Percentiles rank a stretch among this genome's conserved stretches.
These are phyloP conservation scores for Chaenodraco wilsoni DNA, from an alignment of 2,797 vertebrate species.

Conservation along the genomic window DNA sequence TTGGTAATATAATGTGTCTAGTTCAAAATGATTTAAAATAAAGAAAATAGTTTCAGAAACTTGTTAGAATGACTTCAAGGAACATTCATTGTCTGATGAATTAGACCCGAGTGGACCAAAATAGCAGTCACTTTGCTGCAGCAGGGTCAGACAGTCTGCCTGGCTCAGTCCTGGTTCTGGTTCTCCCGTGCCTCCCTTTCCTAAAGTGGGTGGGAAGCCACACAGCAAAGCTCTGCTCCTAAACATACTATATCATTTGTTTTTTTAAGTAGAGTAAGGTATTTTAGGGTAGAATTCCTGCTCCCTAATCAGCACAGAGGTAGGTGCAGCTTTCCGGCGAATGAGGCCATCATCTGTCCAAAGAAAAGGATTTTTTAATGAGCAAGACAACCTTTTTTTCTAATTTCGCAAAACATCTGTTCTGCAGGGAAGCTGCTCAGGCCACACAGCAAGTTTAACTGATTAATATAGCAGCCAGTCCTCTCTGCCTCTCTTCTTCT, in stretches of 20 bases:
- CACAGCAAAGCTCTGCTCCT: too few relatives aligned
- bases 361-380: slow-evolving; percentile 61
- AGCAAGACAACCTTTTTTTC: slow-evolving; percentile 58
- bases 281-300: slow-evolving; percentile 27
- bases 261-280: not conserved
- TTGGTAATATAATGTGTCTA: not conserved
- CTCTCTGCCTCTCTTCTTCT: slow-evolving; percentile 21
- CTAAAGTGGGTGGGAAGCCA: too few relatives aligned
- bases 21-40: not conserved
- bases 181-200: too few relatives aligned
- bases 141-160: too few relatives aligned
- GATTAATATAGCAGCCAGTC: slow-evolving; percentile 51
- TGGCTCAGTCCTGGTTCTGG: too few relatives aligned
- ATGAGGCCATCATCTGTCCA: slow-evolving; percentile 60
- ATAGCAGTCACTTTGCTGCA: too few relatives aligned
- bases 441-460: slow-evolving; percentile 61
- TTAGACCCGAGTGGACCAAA: not conserved
- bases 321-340: slow-evolving; percentile 50
- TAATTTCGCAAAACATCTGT: slow-evolving; percentile 77
- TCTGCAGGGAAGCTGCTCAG: slow-evolving; percentile 51
- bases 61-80: too few relatives aligned
- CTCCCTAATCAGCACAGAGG: slow-evolving; percentile 43
- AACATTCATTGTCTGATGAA: not conserved
- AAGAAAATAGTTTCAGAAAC: not conserved
- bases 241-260: not conserved